phyloP scores from a whole-genome alignment of 1,140 invertebrate species.

The Monomorium pharaonis region DNA sequence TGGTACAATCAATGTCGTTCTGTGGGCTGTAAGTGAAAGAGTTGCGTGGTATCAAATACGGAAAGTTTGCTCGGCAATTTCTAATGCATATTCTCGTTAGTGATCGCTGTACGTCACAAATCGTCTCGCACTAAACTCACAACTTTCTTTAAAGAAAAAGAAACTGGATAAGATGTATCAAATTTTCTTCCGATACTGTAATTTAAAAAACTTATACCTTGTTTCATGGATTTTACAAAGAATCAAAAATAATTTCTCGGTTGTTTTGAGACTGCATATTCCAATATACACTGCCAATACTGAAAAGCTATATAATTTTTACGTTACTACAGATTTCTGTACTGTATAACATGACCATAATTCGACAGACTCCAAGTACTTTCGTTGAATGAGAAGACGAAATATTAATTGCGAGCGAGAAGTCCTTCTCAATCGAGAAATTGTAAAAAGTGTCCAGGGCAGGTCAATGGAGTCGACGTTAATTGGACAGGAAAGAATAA shows the following conservation, averaged over 20 bases:
- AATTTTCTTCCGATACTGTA: neutral
- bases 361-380: conserved; percentile 13
- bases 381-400: neutral
- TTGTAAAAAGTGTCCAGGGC: conserved; percentile 34
- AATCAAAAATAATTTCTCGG: too few relatives aligned
- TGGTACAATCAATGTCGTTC: neutral
- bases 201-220: neutral
- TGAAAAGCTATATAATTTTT: too few relatives aligned
- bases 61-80: neutral
- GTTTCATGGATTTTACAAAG: neutral
- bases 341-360: neutral
- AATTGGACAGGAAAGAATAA: conserved; percentile 20
- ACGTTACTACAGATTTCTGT: too few relatives aligned
- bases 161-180: neutral
- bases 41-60: neutral
- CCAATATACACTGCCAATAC: too few relatives aligned
- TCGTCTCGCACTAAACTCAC: neutral
- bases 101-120: neutral
- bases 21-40: neutral
- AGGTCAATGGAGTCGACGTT: conserved; percentile 12
- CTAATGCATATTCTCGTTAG: neutral
- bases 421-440: conserved; percentile 31
- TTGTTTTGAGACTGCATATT: too few relatives aligned
- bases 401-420: conserved; percentile 40
- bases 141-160: neutral